phyloP scores from a whole-genome alignment of 2,888 invertebrate genomes.

The Ephialtes manifestator region DNA sequence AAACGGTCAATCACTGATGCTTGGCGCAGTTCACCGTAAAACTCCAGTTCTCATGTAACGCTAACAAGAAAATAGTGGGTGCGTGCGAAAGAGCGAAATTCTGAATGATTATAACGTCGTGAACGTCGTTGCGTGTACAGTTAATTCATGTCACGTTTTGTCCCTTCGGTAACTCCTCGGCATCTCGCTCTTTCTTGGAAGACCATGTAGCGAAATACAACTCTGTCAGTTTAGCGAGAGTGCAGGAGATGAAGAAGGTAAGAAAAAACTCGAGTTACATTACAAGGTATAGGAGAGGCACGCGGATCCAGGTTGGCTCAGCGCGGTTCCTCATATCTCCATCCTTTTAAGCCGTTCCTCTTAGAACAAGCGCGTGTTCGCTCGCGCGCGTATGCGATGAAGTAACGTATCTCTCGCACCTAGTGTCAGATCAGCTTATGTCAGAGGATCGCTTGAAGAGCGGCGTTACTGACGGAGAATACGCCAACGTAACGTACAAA shows the following conservation, averaged over 20 bases:
- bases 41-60: not conserved
- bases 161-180: conserved; percentile 65
- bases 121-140: conserved; percentile 27
- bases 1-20: not conserved
- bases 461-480: conserved; percentile 46
- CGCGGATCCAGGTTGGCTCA: conserved; percentile 66
- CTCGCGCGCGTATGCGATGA: conserved; percentile 73
- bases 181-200: conserved; percentile 61
- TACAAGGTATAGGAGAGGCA: conserved; percentile 64
- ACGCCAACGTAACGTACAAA: conserved; percentile 55
- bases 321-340: conserved; percentile 84
- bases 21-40: not conserved
- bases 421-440: conserved; percentile 75
- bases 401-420: conserved; percentile 77
- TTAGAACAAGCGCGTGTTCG: conserved; percentile 35
- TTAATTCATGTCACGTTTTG: conserved; percentile 67
- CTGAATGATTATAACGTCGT: not conserved
- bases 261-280: conserved; percentile 57
- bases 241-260: conserved; percentile 39
- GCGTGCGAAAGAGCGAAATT: not conserved
- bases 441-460: conserved; percentile 78
- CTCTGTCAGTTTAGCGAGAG: conserved; percentile 38
- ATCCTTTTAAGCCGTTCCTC: conserved; percentile 78
- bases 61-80: conserved; percentile 22
- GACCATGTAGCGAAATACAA: conserved; percentile 49